Conservation (phyloP, 2,113 vertebrate genomes). For the Heptranchias perlo region DNA sequence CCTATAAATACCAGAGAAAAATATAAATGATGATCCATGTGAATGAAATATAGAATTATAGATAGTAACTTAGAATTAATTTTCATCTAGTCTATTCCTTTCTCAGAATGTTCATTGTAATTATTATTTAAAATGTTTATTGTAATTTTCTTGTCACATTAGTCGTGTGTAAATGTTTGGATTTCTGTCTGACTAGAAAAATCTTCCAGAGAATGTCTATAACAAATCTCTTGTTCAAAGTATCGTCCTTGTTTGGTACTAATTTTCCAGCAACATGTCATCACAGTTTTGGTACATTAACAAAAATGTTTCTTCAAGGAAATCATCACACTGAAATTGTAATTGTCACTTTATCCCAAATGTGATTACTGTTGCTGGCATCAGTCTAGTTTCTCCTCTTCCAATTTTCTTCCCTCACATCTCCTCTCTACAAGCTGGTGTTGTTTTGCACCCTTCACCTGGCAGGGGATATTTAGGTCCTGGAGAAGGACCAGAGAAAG, state of each 20-base stretch:
- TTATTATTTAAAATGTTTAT: neutral
- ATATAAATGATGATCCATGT: neutral
- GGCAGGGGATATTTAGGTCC: neutral
- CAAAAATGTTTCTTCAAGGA: neutral
- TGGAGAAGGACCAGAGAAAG: neutral
- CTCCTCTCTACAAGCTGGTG: neutral
- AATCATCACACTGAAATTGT: neutral
- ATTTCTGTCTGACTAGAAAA: neutral
- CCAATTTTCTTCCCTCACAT: neutral
- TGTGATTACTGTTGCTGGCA: neutral
- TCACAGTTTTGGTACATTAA: neutral
- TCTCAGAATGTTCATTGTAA: neutral
- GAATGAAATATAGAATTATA: neutral
- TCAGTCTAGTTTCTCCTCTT: neutral
- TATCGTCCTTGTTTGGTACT: neutral
- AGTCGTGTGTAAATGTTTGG: neutral
- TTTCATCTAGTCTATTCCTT: too few relatives aligned
- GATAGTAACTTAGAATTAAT: neutral
- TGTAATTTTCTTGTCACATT: constrained; percentile 2
- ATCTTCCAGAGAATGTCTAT: neutral
- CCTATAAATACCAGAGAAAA: neutral
- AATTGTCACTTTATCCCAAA: neutral
- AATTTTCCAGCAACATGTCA: neutral
- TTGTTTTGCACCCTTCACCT: neutral
- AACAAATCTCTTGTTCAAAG: neutral